Percentiles rank a stretch among this genome's conserved stretches.
Evolutionary conservation across 2,113 vertebrate species (phyloP).

Genomic region (Zeus faber): DNA sequence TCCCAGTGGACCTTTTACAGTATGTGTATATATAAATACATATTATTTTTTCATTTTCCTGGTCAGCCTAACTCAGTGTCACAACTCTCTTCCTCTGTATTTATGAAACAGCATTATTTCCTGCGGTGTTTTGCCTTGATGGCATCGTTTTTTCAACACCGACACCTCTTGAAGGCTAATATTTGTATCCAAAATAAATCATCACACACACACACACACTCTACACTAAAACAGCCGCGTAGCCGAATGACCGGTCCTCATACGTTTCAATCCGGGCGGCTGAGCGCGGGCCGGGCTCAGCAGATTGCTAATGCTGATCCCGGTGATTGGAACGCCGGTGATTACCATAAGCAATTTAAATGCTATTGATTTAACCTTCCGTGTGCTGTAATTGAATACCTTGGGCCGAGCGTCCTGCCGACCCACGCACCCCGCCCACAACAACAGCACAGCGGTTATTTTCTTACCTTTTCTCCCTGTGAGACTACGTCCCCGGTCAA

Average conservation of each 20-base stretch:
- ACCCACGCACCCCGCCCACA: background rate
- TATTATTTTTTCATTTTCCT: too few relatives aligned
- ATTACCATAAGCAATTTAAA: conserved; percentile 99
- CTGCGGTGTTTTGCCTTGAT: too few relatives aligned
- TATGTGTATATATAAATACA: too few relatives aligned
- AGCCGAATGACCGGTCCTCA: conserved; percentile 82
- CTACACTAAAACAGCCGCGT: background rate
- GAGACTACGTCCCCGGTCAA: conserved; percentile 79
- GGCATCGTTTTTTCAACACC: too few relatives aligned
- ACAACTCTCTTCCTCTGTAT: too few relatives aligned
- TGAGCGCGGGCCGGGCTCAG: conserved; percentile 84
- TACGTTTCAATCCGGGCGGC: conserved; percentile 79
- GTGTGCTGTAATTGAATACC: conserved; percentile 92
- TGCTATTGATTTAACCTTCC: conserved; percentile 94
- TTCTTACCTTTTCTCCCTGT: background rate
- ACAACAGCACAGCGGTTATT: background rate
- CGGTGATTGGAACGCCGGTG: conserved; percentile 87
- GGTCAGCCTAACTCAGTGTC: too few relatives aligned
- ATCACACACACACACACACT: background rate
- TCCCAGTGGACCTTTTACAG: too few relatives aligned
- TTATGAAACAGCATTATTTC: too few relatives aligned
- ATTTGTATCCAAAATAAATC: too few relatives aligned
- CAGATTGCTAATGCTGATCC: conserved; percentile 93
- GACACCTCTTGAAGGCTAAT: too few relatives aligned
- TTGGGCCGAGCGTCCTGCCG: conserved; percentile 27